Percentiles rank a stretch among this genome's conserved stretches.
Evolutionary conservation across 2,888 invertebrate genomes (phyloP).

Genomic region (Diarsia rubi): DNA sequence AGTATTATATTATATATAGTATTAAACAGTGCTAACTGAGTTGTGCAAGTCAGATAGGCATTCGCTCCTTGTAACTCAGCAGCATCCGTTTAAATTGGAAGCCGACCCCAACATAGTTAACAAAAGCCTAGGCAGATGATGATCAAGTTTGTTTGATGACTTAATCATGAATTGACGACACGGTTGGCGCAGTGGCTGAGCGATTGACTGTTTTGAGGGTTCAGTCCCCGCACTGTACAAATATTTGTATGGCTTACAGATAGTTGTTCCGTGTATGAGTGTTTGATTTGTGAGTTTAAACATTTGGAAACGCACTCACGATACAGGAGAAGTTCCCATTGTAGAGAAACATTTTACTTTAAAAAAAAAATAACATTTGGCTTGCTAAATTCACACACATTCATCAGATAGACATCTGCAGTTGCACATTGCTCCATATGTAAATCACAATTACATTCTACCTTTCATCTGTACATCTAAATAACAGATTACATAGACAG

Average conservation of each 20-base stretch:
- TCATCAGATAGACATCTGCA: conserved; percentile 24
- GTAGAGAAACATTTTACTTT: no score
- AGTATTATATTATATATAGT: background rate
- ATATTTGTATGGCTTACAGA: no score
- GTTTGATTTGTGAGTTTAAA: no score
- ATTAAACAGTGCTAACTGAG: no score
- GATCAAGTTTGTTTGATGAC: background rate
- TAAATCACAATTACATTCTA: conserved; percentile 38
- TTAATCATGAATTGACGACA: background rate
- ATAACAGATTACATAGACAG: conserved; percentile 41
- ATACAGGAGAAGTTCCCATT: no score
- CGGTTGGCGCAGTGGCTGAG: no score
- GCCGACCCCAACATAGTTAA: background rate
- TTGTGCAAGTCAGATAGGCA: background rate
- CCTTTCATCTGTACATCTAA: conserved; percentile 45
- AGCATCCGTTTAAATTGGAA: background rate
- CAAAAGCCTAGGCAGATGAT: background rate
- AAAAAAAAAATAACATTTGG: background rate
- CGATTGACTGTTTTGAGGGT: no score
- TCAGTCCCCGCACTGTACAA: no score
- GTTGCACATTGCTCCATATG: conserved; percentile 34
- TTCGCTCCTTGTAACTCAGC: background rate
- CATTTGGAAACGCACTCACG: no score
- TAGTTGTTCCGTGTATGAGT: no score
- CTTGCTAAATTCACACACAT: background rate